These are phyloP conservation scores for Philypnodon macrostomus DNA, from an alignment of 2,797 vertebrate species.

Conservation along the genomic window DNA sequence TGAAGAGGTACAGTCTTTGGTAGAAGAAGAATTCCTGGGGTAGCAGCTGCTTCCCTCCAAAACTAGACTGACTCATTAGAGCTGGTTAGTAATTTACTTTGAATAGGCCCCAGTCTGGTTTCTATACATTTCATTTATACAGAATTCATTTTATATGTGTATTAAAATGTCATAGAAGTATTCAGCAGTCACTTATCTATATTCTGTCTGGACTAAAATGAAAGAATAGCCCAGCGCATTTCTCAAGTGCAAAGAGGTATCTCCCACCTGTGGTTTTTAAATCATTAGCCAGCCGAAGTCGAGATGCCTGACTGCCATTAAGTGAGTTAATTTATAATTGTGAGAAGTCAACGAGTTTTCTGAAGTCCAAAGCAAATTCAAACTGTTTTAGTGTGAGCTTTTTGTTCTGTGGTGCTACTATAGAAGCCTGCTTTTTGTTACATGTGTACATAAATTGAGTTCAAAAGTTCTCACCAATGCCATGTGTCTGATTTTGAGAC, in stretches of 20 bases:
- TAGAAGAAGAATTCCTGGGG: constrained; percentile 33
- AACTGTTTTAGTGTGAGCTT: no score
- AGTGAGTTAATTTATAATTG: constrained; percentile 70
- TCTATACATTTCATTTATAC: not conserved
- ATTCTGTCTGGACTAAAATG: no score
- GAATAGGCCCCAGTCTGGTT: constrained; percentile 24
- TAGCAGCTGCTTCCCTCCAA: constrained; percentile 50
- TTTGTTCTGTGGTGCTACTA: no score
- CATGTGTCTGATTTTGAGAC: constrained; percentile 18
- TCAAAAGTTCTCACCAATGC: constrained; percentile 12
- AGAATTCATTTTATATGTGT: no score
- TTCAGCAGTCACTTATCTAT: no score
- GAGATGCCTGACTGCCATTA: constrained; percentile 39
- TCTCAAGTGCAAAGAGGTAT: constrained; percentile 37
- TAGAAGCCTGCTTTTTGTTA: not conserved
- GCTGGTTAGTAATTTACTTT: constrained; percentile 35
- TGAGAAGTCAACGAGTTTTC: constrained; percentile 16
- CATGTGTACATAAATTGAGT: not conserved
- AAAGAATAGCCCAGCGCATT: constrained; percentile 46
- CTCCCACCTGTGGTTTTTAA: constrained; percentile 55
- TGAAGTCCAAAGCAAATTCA: not conserved
- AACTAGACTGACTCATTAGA: constrained; percentile 57
- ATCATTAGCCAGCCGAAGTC: constrained; percentile 68
- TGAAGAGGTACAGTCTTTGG: constrained; percentile 30
- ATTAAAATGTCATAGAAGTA: no score